Base-by-base conservation (phyloP, 2,797 vertebrate species). In the Sarcoramphus papa region DNA sequence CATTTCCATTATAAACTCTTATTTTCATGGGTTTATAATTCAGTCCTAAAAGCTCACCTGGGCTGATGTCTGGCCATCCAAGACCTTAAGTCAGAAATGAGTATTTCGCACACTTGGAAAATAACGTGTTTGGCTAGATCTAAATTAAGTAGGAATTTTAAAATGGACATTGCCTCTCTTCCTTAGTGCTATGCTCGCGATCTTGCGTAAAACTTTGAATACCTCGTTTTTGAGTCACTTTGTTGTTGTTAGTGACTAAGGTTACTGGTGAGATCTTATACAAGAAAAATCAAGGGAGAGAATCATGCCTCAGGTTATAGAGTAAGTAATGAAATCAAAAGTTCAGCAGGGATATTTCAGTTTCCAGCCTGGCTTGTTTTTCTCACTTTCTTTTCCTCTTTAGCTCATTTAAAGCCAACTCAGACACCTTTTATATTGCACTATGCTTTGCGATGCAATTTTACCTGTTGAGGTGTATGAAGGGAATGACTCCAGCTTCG, bases 1-100 rank as follows among this genome's bases (percentile, higher is more conserved):
- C 90, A 57, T 95, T 95, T 96, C 87, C 80, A 91, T 97, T 95
- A 94, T 69, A 85, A 96, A 93, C 77, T 91, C 69, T n/a, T n/a
- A 7, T 95, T 96, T 92, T 83, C 69, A 16, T 59, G 85, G 53
- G 51, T 84, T 95, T 85, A 16, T 88, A 93, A 92, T 45, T 87
- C 62, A 67, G 67, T 72, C 89, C 90, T 91, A 90, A 87, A 74
- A 96, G 93, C 94, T 95, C 92, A 95, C 93, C 83, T 89, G 90
- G 68, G 88, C 74, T 93, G 93, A 88, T 43, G 88, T 74, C 91
- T 93, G 86, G 75, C 80, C 80, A 69, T 77, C 47, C 33, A 37
- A 75, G 53, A 78, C 69, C 82, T 96, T 68, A 94, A 74, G 85
- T 88, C 88, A 68, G 87, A 80, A 95, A 95, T 68, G 54, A 94